Evolutionary conservation across 2,797 vertebrate genomes (phyloP).

Genomic region (Limosa lapponica): DNA sequence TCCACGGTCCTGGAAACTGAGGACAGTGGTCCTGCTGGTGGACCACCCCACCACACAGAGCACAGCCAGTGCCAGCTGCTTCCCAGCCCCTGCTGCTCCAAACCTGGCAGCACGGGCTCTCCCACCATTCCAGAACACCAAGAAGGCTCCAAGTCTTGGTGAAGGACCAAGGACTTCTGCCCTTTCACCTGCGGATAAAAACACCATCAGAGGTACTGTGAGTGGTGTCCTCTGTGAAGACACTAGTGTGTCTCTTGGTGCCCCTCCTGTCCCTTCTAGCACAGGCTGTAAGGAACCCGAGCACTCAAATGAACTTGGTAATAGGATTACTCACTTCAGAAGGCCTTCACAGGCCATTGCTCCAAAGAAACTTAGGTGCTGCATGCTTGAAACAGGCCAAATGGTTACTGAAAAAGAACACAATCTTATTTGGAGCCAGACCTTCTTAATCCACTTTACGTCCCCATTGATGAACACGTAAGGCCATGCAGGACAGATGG

Average conservation of each 20-base stretch:
- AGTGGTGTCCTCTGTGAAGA: background rate
- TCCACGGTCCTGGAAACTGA: accelerated
- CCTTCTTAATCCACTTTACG: background rate
- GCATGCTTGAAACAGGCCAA: background rate
- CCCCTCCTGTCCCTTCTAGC: background rate
- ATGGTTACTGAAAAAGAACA: background rate
- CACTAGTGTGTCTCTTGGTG: accelerated
- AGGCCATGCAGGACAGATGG: background rate
- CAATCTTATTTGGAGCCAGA: background rate
- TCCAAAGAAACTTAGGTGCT: background rate
- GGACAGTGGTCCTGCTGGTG: accelerated
- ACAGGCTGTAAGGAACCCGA: accelerated
- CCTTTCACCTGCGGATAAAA: background rate
- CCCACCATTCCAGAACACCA: accelerated
- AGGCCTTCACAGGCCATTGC: background rate
- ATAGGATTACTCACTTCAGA: background rate
- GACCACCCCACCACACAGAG: accelerated
- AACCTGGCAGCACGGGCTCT: accelerated
- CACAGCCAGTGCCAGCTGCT: accelerated
- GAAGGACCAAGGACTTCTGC: background rate
- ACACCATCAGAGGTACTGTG: background rate
- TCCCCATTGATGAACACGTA: background rate
- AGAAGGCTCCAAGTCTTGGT: too few relatives aligned
- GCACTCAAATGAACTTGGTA: background rate
- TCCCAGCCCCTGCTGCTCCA: background rate